Conservation (phyloP, 1,140 invertebrate genomes). For the Caenorhabditis inopinata region DNA sequence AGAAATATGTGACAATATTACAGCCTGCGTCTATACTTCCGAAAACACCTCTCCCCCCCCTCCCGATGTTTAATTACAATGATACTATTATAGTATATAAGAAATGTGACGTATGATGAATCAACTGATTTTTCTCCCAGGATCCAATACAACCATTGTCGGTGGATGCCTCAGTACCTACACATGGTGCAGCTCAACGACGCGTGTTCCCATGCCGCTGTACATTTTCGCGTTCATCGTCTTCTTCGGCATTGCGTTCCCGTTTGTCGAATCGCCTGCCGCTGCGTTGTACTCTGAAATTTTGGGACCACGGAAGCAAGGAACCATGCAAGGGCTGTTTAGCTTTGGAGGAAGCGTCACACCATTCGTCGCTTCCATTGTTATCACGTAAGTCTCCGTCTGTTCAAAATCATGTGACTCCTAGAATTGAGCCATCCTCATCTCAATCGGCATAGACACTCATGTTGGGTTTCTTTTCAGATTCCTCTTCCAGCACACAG, state of each 20-base stretch:
- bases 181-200: slow-evolving; percentile 42
- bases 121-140: background rate
- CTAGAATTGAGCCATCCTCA: too few species aligned
- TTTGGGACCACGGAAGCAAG: slow-evolving; percentile 46
- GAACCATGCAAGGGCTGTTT: slow-evolving; percentile 50
- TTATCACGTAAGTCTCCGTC: slow-evolving; percentile 34
- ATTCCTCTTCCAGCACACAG: slow-evolving; percentile 44
- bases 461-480: too few species aligned
- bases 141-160: slow-evolving; percentile 26
- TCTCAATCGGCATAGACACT: too few species aligned
- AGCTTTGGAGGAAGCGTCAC: slow-evolving; percentile 40
- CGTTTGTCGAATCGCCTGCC: slow-evolving; percentile 43
- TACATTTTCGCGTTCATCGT: slow-evolving; percentile 42
- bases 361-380: slow-evolving; percentile 41
- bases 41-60: too few species aligned
- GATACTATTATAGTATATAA: too few species aligned
- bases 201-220: slow-evolving; percentile 39
- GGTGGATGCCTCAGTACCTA: slow-evolving; percentile 44
- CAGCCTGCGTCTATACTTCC: too few species aligned
- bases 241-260: slow-evolving; percentile 46
- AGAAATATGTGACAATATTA: too few species aligned
- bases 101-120: too few species aligned
- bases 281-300: slow-evolving; percentile 47
- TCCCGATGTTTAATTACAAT: too few species aligned
- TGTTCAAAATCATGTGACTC: background rate